phyloP scores from a whole-genome alignment of 2,888 invertebrate genomes.

The Torymus auratus region DNA sequence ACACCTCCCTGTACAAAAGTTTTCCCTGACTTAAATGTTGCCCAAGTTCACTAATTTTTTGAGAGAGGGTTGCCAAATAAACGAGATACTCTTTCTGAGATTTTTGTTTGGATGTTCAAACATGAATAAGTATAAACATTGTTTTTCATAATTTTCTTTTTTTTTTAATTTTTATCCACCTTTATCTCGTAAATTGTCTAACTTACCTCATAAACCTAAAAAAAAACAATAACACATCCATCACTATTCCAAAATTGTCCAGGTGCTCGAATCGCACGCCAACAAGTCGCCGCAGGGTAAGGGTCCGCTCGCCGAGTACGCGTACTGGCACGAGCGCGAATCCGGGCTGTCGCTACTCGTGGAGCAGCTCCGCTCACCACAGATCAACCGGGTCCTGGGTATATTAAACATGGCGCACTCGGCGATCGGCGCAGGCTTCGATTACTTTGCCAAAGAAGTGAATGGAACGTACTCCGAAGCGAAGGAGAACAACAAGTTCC shows the following conservation, averaged over 20 bases:
- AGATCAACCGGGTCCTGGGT: conserved; percentile 81
- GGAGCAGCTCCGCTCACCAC: conserved; percentile 88
- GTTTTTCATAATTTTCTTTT: no score
- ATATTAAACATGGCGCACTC: conserved; percentile 80
- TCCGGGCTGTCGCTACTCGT: conserved; percentile 86
- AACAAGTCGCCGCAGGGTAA: conserved; percentile 81
- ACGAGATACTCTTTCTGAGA: no score
- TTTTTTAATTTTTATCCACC: no score
- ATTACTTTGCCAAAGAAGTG: conserved; percentile 81
- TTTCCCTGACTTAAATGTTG: no score
- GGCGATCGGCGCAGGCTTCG: conserved; percentile 80
- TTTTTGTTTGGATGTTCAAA: no score
- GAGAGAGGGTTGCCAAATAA: no score
- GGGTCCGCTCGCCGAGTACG: conserved; percentile 90
- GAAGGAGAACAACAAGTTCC: conserved; percentile 87
- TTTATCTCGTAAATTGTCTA: no score
- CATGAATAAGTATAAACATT: no score
- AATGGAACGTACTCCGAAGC: conserved; percentile 84
- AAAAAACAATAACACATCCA: background rate
- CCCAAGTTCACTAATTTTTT: no score
- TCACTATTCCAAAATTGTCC: background rate
- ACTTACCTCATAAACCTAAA: background rate
- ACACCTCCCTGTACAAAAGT: no score
- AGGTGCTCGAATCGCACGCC: conserved; percentile 67
- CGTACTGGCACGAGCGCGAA: conserved; percentile 90